Evolutionary conservation across 1,140 invertebrate species (phyloP).

Genomic region (Babylonia areolata): DNA sequence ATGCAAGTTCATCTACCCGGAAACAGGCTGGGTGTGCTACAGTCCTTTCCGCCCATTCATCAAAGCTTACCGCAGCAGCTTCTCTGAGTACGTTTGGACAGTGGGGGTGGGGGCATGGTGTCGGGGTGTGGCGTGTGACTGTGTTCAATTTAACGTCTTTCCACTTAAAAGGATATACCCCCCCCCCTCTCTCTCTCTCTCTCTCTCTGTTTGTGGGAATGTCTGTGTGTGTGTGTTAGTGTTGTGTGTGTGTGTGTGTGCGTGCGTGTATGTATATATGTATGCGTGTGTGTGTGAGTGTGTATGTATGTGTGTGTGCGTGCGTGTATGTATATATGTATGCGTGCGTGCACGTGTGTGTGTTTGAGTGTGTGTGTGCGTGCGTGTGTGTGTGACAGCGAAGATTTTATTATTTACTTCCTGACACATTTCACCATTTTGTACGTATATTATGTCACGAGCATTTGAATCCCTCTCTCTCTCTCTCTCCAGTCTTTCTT

Average conservation of each 20-base stretch:
- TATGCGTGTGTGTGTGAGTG: neutral
- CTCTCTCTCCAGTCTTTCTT: too few species aligned
- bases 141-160: too few species aligned
- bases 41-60: neutral
- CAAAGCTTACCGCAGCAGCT: neutral
- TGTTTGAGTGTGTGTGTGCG: conserved; percentile 7
- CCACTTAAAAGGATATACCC: too few species aligned
- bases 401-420: too few species aligned
- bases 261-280: neutral
- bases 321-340: neutral
- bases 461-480: neutral
- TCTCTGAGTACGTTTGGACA: neutral
- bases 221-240: neutral
- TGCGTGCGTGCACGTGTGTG: neutral
- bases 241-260: conserved; percentile 11
- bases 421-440: too few species aligned
- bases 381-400: conserved; percentile 17
- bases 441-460: too few species aligned
- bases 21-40: neutral
- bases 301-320: neutral
- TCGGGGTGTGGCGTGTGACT: neutral
- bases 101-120: neutral
- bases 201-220: neutral
- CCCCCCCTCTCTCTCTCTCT: neutral
- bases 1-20: conserved; percentile 23